Conservation (phyloP, 2,797 vertebrate genomes). For the Sebastiscus albofasciatus region DNA sequence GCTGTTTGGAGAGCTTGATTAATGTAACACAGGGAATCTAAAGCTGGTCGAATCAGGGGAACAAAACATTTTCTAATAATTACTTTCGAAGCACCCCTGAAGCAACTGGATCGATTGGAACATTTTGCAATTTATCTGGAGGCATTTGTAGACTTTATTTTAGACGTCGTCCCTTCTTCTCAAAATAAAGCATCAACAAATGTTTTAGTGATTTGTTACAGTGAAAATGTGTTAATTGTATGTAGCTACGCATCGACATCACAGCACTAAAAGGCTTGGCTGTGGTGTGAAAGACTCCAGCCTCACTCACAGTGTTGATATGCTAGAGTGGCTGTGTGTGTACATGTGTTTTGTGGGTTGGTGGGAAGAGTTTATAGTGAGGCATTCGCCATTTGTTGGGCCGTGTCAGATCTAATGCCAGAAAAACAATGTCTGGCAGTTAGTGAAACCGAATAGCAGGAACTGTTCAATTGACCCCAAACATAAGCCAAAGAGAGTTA, state of each 20-base stretch:
- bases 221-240: conserved; percentile 54
- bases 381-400: conserved; percentile 52
- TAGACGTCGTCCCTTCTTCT: conserved; percentile 21
- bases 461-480: conserved; percentile 71
- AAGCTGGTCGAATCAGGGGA: conserved; percentile 29
- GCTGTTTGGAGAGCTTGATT: conserved; percentile 4
- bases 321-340: conserved; percentile 34
- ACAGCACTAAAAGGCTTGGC: conserved; percentile 43
- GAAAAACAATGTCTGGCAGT: conserved; percentile 55
- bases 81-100: conserved; percentile 28
- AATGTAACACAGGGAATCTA: background rate
- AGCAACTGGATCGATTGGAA: conserved; percentile 32
- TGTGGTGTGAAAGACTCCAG: conserved; percentile 48
- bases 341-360: conserved; percentile 44
- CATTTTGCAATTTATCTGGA: background rate
- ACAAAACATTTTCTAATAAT: conserved; percentile 37
- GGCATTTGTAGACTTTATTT: conserved; percentile 11
- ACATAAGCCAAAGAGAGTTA: conserved; percentile 33
- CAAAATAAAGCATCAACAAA: conserved; percentile 33
- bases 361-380: conserved; percentile 39
- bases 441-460: conserved; percentile 65
- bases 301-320: conserved; percentile 40
- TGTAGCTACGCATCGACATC: conserved; percentile 47
- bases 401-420: conserved; percentile 57
- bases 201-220: conserved; percentile 30